Evolutionary conservation across 2,888 invertebrate species (phyloP).

Genomic region (Acrocyrtus sp.): DNA sequence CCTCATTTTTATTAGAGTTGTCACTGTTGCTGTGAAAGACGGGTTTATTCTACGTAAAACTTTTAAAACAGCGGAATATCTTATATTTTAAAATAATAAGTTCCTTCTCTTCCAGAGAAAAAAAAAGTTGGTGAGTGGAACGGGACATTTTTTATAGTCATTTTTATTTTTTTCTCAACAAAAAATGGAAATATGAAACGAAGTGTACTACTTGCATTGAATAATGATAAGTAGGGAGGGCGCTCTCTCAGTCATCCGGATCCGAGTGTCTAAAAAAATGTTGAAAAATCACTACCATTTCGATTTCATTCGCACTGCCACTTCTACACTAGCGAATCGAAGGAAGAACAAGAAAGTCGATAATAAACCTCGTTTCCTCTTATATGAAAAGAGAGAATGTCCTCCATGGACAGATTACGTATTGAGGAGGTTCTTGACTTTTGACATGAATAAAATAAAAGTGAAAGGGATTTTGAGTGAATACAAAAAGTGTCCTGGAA

Average conservation of each 20-base stretch:
- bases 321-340: too few species aligned
- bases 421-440: constrained; percentile 26
- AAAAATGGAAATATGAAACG: background rate
- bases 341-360: constrained; percentile 23
- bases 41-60: background rate
- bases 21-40: background rate
- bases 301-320: background rate
- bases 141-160: background rate
- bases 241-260: background rate
- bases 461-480: too few species aligned
- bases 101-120: background rate
- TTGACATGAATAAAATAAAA: constrained; percentile 20
- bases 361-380: constrained; percentile 22
- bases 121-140: background rate
- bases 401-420: constrained; percentile 18
- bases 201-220: constrained; percentile 2
- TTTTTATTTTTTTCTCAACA: background rate
- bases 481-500: too few species aligned
- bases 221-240: background rate
- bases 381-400: background rate
- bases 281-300: background rate
- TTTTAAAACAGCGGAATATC: background rate
- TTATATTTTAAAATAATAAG: background rate
- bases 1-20: background rate
- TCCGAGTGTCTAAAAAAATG: background rate